phyloP scores from a whole-genome alignment of 2,888 invertebrate species.

The Agrotis segetum region DNA sequence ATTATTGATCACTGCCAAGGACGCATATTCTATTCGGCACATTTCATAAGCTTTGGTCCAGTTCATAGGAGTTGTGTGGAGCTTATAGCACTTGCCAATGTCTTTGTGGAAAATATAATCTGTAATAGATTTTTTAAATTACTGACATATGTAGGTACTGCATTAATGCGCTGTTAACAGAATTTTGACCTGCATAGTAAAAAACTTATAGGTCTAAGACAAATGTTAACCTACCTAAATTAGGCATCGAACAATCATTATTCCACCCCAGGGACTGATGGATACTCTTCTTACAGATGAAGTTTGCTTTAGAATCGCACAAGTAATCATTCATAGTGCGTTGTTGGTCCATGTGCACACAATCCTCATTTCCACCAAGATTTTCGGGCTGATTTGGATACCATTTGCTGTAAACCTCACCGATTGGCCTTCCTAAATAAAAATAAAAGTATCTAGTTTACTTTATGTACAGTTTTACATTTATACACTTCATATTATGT shows the following conservation, averaged over 20 bases:
- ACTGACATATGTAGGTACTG: not conserved
- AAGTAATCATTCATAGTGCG: conserved; percentile 73
- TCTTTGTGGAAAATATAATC: conserved; percentile 73
- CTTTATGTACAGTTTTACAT: too few relatives aligned
- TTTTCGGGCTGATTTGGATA: conserved; percentile 59
- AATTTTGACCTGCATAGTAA: too few relatives aligned
- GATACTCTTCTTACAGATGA: conserved; percentile 79
- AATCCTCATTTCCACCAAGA: conserved; percentile 71
- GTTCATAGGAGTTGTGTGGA: conserved; percentile 75
- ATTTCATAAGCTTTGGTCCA: conserved; percentile 78
- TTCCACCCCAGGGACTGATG: conserved; percentile 75
- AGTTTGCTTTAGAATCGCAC: conserved; percentile 72
- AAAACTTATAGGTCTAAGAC: too few relatives aligned
- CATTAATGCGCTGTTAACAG: too few relatives aligned
- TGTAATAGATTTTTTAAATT: conserved; percentile 48
- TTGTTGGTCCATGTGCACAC: conserved; percentile 64
- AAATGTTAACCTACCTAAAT: conserved; percentile 69
- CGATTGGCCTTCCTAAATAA: conserved; percentile 5
- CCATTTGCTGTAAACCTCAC: conserved; percentile 15
- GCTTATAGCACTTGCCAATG: conserved; percentile 78
- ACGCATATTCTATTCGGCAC: conserved; percentile 77
- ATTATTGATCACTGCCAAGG: conserved; percentile 57
- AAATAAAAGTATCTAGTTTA: not conserved
- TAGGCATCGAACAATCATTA: conserved; percentile 73
- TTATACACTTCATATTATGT: too few relatives aligned